Conservation (phyloP, 2,888 invertebrate genomes). For the Chesias legatella region DNA sequence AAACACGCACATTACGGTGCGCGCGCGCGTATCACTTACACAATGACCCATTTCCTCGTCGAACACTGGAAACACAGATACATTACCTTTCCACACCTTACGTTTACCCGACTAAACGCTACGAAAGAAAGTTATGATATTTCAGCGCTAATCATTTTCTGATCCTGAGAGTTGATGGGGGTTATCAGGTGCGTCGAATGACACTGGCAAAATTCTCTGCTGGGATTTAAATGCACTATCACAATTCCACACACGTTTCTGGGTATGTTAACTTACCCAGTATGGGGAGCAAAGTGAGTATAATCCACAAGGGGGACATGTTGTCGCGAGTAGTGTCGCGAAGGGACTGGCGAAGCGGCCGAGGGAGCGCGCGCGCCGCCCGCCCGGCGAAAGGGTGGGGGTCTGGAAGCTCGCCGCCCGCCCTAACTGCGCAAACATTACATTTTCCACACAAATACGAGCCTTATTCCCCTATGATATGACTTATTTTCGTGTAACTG, state of each 20-base stretch:
- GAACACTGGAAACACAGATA: constrained; percentile 20
- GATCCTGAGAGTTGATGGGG: background rate
- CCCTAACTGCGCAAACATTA: constrained; percentile 33
- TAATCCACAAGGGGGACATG: constrained; percentile 75
- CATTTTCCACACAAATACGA: too few relatives aligned
- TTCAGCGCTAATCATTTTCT: too few relatives aligned
- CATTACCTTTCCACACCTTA: background rate
- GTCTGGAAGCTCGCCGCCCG: constrained; percentile 69
- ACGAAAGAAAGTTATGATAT: background rate
- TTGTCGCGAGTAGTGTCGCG: constrained; percentile 70
- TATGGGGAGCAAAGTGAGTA: constrained; percentile 71
- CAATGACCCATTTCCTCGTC: constrained; percentile 40
- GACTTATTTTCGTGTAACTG: background rate
- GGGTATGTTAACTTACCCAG: constrained; percentile 63
- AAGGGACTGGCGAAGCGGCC: constrained; percentile 52
- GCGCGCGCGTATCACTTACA: constrained; percentile 43
- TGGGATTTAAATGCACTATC: constrained; percentile 25
- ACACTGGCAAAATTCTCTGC: too few relatives aligned
- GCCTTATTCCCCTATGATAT: background rate
- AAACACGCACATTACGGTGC: constrained; percentile 40
- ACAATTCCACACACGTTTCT: constrained; percentile 26
- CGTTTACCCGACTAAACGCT: background rate
- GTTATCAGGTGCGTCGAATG: background rate
- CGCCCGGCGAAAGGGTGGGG: constrained; percentile 44
- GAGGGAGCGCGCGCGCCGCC: constrained; percentile 46